A percentile compares a stretch with the other conserved stretches of the same genome.
Evolutionary conservation across 2,888 invertebrate species (phyloP).

Genomic region (Hermodice carunculata): DNA sequence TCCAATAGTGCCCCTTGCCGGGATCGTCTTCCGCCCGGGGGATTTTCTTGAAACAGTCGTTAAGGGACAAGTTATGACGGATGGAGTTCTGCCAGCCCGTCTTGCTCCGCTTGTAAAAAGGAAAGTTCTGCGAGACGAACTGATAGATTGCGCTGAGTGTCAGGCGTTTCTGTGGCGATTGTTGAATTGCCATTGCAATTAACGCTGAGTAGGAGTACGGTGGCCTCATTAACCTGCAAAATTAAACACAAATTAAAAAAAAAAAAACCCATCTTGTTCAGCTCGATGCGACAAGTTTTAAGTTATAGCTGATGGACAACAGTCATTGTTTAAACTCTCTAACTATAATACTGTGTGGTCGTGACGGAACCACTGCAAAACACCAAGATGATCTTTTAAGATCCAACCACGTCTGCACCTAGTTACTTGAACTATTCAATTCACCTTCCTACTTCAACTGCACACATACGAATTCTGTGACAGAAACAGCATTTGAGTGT

Average conservation of each 20-base stretch:
- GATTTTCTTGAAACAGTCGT: slow-evolving; percentile 46
- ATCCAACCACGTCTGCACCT: too few species aligned
- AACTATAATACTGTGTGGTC: too few species aligned
- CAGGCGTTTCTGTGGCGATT: slow-evolving; percentile 35
- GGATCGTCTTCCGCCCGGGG: slow-evolving; percentile 29
- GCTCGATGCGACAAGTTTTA: too few species aligned
- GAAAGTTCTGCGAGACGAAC: slow-evolving; percentile 42
- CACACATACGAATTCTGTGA: too few species aligned
- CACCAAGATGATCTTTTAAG: too few species aligned
- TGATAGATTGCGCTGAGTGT: slow-evolving; percentile 45
- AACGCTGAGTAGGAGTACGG: slow-evolving; percentile 50
- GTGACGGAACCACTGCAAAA: too few species aligned
- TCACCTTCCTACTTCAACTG: too few species aligned
- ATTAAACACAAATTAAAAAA: neutral
- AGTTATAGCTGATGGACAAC: too few species aligned
- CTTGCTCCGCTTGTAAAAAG: slow-evolving; percentile 43
- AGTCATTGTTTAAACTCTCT: too few species aligned
- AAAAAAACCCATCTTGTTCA: too few species aligned
- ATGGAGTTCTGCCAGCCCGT: slow-evolving; percentile 52
- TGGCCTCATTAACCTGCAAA: slow-evolving; percentile 36
- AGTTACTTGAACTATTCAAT: too few species aligned
- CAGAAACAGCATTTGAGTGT: too few species aligned
- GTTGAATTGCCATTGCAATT: slow-evolving; percentile 47
- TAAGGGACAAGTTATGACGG: slow-evolving; percentile 46
- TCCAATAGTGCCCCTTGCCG: slow-evolving; percentile 41